Base-by-base conservation (phyloP, 2,888 invertebrate species). In the Tipula vernalis region DNA sequence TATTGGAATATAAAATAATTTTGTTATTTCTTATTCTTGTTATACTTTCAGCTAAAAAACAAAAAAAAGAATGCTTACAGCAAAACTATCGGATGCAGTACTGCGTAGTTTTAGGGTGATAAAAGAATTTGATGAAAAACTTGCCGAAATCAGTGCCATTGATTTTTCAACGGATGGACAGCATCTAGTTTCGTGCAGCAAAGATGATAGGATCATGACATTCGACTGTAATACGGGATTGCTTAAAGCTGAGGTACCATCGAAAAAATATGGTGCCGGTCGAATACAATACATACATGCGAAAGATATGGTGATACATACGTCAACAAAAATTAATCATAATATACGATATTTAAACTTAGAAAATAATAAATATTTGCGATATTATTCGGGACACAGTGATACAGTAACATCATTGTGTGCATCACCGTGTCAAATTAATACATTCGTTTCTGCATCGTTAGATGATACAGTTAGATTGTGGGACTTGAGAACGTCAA, bases 261-360 rank as follows among this genome's bases (percentile, higher is more conserved):
- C 99, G 89, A 99, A 99, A 92, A 99, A 99, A 92, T 99, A 99
- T 93, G 99, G 99, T 87, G 99, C 99, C 28, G 99, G 99, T 92
- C 92, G 99, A 88, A 99, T 99, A 90, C 98, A 98, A 91, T 99
- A 99, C 90, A 99, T 99, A 86, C 99, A 99, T 92, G 98, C 98
- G 0, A 97, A 97, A 91, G 98, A 99, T 91, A 91, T 99, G 87
- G 99, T 99, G 28, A 97, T 99, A 89, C 99, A 99, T 92, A 98
- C 98, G 92, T 99, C 99, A n/a, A 99, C 99, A 1, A 99, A 99
- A 94, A 95, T 99, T 87, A 99, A 99, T 92, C 99, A 99, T 91
- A 99, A 99, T 15, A 98, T 99, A 89, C 94, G 99, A 89, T 99
- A 99, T 92, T 93, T 99, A 88, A 99, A 99, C 86, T 93, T 99